These are phyloP conservation scores for Acheta domesticus DNA, from an alignment of 2,888 invertebrate genomes.

Conservation along the genomic window DNA sequence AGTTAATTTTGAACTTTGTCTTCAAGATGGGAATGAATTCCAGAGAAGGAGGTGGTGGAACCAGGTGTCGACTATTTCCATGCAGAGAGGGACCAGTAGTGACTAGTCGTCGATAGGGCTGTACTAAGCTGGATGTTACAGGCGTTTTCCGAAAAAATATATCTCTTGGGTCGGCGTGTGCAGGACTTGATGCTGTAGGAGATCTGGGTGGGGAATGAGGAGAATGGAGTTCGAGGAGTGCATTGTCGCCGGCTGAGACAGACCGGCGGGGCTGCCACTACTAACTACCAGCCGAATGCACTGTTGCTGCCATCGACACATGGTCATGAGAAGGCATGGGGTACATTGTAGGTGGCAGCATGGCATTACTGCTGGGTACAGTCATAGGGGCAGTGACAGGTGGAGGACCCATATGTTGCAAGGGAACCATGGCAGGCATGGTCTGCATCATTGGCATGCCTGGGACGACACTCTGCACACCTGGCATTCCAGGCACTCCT, in stretches of 20 bases:
- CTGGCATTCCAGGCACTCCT: constrained; percentile 40
- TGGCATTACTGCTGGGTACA: constrained; percentile 6
- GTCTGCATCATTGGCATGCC: neutral
- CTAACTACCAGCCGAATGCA: constrained; percentile 8
- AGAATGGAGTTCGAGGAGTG: constrained; percentile 11
- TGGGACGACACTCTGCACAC: neutral
- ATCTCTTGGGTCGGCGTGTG: neutral
- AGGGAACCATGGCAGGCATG: neutral
- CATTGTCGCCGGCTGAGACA: constrained; percentile 5
- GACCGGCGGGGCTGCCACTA: constrained; percentile 18
- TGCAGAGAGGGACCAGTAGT: neutral
- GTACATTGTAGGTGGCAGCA: neutral
- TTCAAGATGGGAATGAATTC: constrained; percentile 6
- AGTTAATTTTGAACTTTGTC: constrained; percentile 18
- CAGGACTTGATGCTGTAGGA: neutral
- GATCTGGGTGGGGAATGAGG: neutral
- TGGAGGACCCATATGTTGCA: neutral
- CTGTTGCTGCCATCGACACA: neutral
- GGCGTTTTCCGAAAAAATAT: constrained; percentile 4
- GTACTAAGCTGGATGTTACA: neutral
- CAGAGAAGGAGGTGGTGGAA: neutral
- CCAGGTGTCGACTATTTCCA: neutral
- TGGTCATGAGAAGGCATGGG: neutral
- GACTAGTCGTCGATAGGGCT: neutral
- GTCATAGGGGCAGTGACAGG: neutral